These are phyloP conservation scores for Circaetus gallicus DNA, from an alignment of 2,113 vertebrate genomes.

Conservation along the genomic window DNA sequence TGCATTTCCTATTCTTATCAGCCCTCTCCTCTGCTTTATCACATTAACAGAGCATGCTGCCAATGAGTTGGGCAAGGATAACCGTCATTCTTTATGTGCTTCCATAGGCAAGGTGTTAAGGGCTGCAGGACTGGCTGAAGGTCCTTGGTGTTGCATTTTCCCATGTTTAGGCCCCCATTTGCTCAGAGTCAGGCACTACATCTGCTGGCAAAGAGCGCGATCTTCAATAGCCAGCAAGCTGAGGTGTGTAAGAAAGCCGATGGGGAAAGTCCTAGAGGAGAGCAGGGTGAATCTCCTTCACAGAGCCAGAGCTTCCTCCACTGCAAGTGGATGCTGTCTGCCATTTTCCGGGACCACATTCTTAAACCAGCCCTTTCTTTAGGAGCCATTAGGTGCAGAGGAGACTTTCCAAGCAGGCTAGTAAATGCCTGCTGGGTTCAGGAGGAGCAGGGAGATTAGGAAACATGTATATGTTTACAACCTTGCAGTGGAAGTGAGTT, in stretches of 20 bases:
- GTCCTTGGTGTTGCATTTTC: background rate
- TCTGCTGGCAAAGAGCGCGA: background rate
- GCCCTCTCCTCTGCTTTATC: background rate
- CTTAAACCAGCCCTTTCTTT: background rate
- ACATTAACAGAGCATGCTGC: background rate
- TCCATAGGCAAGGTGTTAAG: background rate
- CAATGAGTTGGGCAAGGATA: background rate
- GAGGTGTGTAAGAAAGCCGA: rapidly evolving
- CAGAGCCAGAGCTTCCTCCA: background rate
- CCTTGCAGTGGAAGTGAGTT: background rate
- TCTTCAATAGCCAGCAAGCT: background rate
- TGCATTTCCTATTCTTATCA: background rate
- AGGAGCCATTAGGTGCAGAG: background rate
- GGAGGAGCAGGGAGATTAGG: background rate
- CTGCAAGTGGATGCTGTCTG: background rate
- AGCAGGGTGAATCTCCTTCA: background rate
- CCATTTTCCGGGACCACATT: background rate
- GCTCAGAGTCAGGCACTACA: background rate
- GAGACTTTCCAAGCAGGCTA: background rate
- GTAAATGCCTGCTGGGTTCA: background rate
- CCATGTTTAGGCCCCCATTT: background rate
- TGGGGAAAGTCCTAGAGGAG: background rate
- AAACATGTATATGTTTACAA: background rate
- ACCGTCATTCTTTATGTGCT: too few relatives aligned
- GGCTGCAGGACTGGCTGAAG: background rate